Evolutionary conservation across 2,113 vertebrate species (phyloP).

Genomic region (Stegostoma tigrinum): DNA sequence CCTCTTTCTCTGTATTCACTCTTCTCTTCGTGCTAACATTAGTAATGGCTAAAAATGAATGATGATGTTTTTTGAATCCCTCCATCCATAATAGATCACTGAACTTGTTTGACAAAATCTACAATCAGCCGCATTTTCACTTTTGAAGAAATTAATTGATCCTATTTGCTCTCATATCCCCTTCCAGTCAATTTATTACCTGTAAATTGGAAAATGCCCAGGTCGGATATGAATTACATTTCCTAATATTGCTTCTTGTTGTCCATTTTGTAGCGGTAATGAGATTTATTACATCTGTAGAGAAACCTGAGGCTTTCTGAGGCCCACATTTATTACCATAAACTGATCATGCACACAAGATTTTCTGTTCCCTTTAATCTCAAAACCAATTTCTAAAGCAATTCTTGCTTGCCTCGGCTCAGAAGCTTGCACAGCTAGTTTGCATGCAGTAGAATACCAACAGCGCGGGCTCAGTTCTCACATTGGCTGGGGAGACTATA

Average conservation of each 20-base stretch:
- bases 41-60: not conserved
- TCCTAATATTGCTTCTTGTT: not conserved
- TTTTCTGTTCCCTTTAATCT: not conserved
- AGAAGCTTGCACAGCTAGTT: too few relatives aligned
- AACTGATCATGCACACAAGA: not conserved
- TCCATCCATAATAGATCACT: not conserved
- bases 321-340: not conserved
- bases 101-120: not conserved
- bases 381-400: not conserved
- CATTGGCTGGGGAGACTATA: too few relatives aligned
- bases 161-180: not conserved
- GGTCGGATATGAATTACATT: not conserved
- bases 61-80: not conserved
- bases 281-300: not conserved
- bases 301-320: not conserved
- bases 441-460: too few relatives aligned
- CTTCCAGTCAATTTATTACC: not conserved
- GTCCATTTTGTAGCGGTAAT: not conserved
- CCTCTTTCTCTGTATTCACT: not conserved
- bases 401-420: not conserved
- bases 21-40: not conserved
- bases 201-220: not conserved
- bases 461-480: too few relatives aligned
- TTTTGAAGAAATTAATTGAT: not conserved
- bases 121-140: not conserved